Evolutionary conservation across 2,113 vertebrate genomes (phyloP).

Genomic region (Astatotilapia flaviijosephi): DNA sequence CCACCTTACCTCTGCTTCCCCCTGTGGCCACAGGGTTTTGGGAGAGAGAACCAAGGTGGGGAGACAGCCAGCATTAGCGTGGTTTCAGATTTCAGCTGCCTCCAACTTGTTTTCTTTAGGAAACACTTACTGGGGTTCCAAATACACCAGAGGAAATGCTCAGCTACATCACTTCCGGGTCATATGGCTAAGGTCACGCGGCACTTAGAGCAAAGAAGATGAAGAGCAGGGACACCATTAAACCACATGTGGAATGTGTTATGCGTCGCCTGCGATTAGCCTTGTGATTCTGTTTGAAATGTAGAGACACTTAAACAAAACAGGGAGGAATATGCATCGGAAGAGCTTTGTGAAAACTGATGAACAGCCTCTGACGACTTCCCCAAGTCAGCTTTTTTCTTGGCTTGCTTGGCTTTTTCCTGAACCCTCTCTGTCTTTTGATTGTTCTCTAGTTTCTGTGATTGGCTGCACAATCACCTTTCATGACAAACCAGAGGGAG

Average conservation of each 20-base stretch:
- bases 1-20: neutral
- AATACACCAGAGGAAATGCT: conserved; percentile 51
- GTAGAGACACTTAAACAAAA: conserved; percentile 12
- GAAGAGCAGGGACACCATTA: neutral
- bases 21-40: neutral
- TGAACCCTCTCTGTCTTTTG: neutral
- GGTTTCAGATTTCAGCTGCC: conserved; percentile 60
- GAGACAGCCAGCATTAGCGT: conserved; percentile 44
- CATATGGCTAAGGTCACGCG: conserved; percentile 24
- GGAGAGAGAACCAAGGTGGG: conserved; percentile 15
- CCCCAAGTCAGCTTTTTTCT: neutral
- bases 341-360: conserved; percentile 5
- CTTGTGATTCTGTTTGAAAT: neutral
- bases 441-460: conserved; percentile 17
- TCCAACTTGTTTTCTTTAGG: conserved; percentile 68
- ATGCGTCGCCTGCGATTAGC: conserved; percentile 22
- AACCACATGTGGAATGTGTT: conserved; percentile 35
- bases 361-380: neutral
- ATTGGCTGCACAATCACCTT: conserved; percentile 44
- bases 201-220: neutral
- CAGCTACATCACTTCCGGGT: conserved; percentile 61
- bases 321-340: neutral
- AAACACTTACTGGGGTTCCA: conserved; percentile 57
- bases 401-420: neutral
- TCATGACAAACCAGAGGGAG: conserved; percentile 23